Conservation (phyloP, 2,113 vertebrate genomes). For the Toxotes jaculatrix region DNA sequence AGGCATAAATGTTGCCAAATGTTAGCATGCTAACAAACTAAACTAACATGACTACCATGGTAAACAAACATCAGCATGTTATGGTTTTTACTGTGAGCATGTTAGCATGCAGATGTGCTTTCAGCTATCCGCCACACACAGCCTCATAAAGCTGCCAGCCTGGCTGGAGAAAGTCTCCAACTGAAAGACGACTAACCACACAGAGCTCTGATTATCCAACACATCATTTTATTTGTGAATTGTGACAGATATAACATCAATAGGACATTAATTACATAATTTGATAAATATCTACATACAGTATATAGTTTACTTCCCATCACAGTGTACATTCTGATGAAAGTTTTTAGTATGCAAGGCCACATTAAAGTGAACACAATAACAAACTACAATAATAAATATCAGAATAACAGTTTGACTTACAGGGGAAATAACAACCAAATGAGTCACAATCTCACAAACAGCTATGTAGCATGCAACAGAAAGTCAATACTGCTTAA, state of each 20-base stretch:
- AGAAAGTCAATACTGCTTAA: background rate
- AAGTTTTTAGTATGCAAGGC: background rate
- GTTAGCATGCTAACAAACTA: too few relatives aligned
- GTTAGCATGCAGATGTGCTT: too few relatives aligned
- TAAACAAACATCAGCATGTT: too few relatives aligned
- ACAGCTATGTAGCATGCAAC: background rate
- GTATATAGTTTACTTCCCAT: background rate
- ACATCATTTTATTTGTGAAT: slow-evolving; percentile 52
- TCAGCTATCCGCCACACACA: too few relatives aligned
- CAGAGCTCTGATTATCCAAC: slow-evolving; percentile 3
- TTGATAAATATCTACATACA: slow-evolving; percentile 35
- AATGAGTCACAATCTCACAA: slow-evolving; percentile 2
- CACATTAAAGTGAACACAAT: slow-evolving; percentile 3
- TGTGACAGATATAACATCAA: slow-evolving; percentile 44
- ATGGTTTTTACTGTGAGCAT: too few relatives aligned
- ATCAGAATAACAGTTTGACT: background rate
- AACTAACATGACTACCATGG: too few relatives aligned
- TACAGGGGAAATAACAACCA: background rate
- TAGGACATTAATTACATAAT: background rate
- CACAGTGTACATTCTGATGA: slow-evolving; percentile 23
- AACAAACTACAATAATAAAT: background rate
- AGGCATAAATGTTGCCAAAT: too few relatives aligned
- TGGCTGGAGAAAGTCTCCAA: background rate
- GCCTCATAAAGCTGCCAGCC: too few relatives aligned
- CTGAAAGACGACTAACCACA: background rate